Evolutionary conservation across 2,888 invertebrate genomes (phyloP).

Genomic region (Hoplodrina ambigua): DNA sequence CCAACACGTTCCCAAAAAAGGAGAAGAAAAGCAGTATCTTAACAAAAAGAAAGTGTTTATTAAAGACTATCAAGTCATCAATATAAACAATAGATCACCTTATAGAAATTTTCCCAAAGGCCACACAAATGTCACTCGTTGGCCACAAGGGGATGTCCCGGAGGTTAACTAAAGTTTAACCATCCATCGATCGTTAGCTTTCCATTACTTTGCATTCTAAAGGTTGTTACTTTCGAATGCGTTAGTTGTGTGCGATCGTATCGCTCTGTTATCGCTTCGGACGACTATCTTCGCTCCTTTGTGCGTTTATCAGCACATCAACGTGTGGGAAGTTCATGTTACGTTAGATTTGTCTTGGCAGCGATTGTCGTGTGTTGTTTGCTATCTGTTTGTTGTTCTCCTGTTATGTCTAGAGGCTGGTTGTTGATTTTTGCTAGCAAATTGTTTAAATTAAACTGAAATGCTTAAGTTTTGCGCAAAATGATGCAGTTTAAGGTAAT

Average conservation of each 20-base stretch:
- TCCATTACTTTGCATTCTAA: conserved; percentile 80
- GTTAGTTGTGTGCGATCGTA: conserved; percentile 75
- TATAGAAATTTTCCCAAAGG: conserved; percentile 61
- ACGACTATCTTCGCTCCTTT: conserved; percentile 79
- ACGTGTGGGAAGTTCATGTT: conserved; percentile 71
- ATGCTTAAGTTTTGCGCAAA: not conserved
- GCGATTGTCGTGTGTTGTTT: conserved; percentile 32
- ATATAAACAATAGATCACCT: conserved; percentile 62
- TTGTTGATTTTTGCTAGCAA: not conserved
- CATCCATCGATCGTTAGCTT: conserved; percentile 72
- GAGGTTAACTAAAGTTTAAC: conserved; percentile 69
- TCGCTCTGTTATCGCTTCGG: conserved; percentile 74
- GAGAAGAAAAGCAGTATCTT: not conserved
- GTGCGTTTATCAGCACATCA: conserved; percentile 76
- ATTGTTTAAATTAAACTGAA: not conserved
- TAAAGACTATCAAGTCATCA: conserved; percentile 47
- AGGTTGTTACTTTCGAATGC: conserved; percentile 81
- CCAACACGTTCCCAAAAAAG: not conserved
- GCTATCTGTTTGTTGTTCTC: conserved; percentile 13
- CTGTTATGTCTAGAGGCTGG: conserved; percentile 4
- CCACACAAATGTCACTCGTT: conserved; percentile 57
- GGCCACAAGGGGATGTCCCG: conserved; percentile 57
- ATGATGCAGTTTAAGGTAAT: not conserved
- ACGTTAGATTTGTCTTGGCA: conserved; percentile 57
- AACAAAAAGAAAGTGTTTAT: conserved; percentile 44